Evolutionary conservation across 2,888 invertebrate genomes (phyloP).

Genomic region (Pristionchus exspectatus): DNA sequence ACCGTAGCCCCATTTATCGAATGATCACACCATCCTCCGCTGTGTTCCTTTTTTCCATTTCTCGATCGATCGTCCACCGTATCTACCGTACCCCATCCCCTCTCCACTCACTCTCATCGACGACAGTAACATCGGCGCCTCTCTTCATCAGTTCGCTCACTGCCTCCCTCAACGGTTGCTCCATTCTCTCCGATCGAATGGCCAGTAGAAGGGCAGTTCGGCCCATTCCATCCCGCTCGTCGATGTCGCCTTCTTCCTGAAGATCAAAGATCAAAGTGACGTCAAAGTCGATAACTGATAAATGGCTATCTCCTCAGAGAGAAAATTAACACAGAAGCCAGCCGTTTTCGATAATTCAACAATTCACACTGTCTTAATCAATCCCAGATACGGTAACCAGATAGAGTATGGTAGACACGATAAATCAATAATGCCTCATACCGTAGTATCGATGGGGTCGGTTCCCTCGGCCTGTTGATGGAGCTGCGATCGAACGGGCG

Average conservation of each 20-base stretch:
- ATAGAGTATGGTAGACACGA: not conserved
- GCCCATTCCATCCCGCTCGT: not conserved
- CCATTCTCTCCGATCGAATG: not conserved
- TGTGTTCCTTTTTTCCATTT: not conserved
- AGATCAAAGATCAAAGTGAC: too few relatives aligned
- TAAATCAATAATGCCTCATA: not conserved
- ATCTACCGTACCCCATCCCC: not conserved
- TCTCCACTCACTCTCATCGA: not conserved
- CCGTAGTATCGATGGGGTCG: not conserved
- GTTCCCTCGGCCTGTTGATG: not conserved
- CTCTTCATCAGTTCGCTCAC: not conserved
- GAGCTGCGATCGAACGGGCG: not conserved
- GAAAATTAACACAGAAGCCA: too few relatives aligned
- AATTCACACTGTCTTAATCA: too few relatives aligned
- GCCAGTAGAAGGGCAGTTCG: not conserved
- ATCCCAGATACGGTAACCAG: not conserved
- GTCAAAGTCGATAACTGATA: too few relatives aligned
- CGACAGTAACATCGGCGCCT: constrained; percentile 29
- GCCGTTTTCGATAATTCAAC: too few relatives aligned
- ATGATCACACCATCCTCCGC: not conserved
- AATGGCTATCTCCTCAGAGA: too few relatives aligned
- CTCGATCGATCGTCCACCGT: not conserved
- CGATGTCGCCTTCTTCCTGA: not conserved
- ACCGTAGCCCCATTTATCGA: not conserved
- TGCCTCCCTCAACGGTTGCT: not conserved